Percentiles rank a stretch among this genome's conserved stretches.
Evolutionary conservation across 2,888 invertebrate genomes (phyloP).

Genomic region (Pegoplata infirma): DNA sequence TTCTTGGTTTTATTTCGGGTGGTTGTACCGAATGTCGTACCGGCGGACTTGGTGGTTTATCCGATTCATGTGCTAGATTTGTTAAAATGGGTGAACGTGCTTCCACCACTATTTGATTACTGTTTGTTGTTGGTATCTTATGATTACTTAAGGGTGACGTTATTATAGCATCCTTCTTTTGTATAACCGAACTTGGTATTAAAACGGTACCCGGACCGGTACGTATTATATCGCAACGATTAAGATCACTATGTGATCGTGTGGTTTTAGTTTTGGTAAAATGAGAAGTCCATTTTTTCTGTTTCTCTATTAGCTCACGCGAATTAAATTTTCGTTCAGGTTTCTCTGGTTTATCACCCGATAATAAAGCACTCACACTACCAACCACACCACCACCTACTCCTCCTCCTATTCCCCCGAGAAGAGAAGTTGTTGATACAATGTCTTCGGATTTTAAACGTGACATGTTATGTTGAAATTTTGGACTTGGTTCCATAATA

Average conservation of each 20-base stretch:
- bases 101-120: conserved; percentile 60
- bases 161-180: conserved; percentile 68
- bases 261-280: conserved; percentile 87
- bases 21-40: conserved; percentile 73
- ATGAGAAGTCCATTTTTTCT: conserved; percentile 94
- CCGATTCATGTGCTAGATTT: conserved; percentile 57
- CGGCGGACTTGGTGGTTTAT: conserved; percentile 75
- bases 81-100: conserved; percentile 65
- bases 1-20: conserved; percentile 78
- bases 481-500: conserved; percentile 72
- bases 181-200: conserved; percentile 77
- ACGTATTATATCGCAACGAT: conserved; percentile 79
- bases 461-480: conserved; percentile 79
- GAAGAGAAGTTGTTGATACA: conserved; percentile 39
- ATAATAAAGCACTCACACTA: conserved; percentile 45
- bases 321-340: conserved; percentile 90
- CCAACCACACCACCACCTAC: too few species aligned
- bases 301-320: conserved; percentile 92
- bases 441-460: conserved; percentile 81
- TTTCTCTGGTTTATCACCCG: conserved; percentile 85
- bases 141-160: conserved; percentile 60
- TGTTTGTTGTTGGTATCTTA: conserved; percentile 48
- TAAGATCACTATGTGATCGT: conserved; percentile 83
- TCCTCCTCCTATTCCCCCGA: too few species aligned
- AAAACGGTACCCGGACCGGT: conserved; percentile 80